A percentile compares a stretch with the other conserved stretches of the same genome.
These are phyloP conservation scores for Tetraodon nigroviridis DNA, from an alignment of 2,113 vertebrate genomes.

Conservation along the genomic window DNA sequence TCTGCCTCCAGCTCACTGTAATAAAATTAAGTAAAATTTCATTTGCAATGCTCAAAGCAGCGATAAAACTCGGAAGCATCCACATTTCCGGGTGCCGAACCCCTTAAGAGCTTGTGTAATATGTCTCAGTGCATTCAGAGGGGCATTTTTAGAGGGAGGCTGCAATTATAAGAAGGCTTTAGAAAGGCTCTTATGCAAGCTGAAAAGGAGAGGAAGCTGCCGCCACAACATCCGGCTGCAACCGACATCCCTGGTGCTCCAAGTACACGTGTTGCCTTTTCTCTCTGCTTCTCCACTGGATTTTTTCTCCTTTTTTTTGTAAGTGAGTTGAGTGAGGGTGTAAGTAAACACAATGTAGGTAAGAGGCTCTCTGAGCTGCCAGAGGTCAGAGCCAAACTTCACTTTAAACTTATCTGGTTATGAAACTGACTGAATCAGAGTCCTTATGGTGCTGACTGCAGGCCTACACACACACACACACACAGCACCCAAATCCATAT, in stretches of 20 bases:
- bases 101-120: not conserved
- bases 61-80: not conserved
- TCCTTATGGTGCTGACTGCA: slow-evolving; percentile 41
- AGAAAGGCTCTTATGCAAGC: slow-evolving; percentile 35
- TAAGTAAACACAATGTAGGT: slow-evolving; percentile 69
- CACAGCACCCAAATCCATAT: slow-evolving; percentile 45
- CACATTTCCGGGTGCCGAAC: not conserved
- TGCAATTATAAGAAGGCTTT: slow-evolving; percentile 35
- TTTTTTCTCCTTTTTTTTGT: not conserved
- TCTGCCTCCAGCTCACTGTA: not conserved
- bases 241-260: slow-evolving; percentile 22
- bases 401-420: slow-evolving; percentile 61
- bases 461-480: slow-evolving; percentile 39
- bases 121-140: not conserved
- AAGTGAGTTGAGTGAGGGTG: slow-evolving; percentile 23
- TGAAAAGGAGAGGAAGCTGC: slow-evolving; percentile 11
- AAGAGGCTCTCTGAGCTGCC: slow-evolving; percentile 37
- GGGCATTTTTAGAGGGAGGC: slow-evolving; percentile 6
- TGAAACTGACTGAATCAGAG: slow-evolving; percentile 60
- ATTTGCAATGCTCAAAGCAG: not conserved
- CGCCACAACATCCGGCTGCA: slow-evolving; percentile 32
- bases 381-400: slow-evolving; percentile 49
- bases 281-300: not conserved
- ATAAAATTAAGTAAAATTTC: not conserved
- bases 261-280: not conserved